phyloP scores from a whole-genome alignment of 2,888 invertebrate species.

The Lomographa bimaculata region DNA sequence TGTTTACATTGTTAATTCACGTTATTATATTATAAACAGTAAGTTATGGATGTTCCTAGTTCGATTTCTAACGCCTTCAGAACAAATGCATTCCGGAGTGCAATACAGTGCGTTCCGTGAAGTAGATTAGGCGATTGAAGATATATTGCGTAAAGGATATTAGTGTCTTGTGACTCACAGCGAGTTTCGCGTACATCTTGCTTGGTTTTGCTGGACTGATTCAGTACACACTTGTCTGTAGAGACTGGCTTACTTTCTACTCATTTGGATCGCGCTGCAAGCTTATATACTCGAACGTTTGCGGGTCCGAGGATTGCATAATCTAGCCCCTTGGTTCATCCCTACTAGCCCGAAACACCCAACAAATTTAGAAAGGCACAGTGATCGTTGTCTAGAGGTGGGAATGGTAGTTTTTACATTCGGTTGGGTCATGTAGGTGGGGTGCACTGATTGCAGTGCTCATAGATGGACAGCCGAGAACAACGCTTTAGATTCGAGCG shows the following conservation, averaged over 20 bases:
- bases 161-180: constrained; percentile 58
- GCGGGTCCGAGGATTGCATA: constrained; percentile 66
- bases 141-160: too few relatives aligned
- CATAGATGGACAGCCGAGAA: constrained; percentile 5
- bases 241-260: constrained; percentile 69
- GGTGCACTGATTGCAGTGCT: constrained; percentile 40
- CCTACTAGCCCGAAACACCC: constrained; percentile 69
- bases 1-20: neutral
- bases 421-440: constrained; percentile 60
- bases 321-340: constrained; percentile 71
- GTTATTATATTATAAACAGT: too few relatives aligned
- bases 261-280: constrained; percentile 55
- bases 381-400: constrained; percentile 24
- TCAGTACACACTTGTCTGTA: constrained; percentile 58
- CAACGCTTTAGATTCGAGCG: constrained; percentile 10
- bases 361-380: constrained; percentile 58
- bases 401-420: constrained; percentile 46
- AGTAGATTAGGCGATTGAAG: too few relatives aligned
- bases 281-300: constrained; percentile 66
- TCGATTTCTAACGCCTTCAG: too few relatives aligned
- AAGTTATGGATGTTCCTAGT: too few relatives aligned
- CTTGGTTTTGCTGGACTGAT: constrained; percentile 73
- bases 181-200: constrained; percentile 80
- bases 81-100: too few relatives aligned
- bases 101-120: too few relatives aligned